A percentile compares a stretch with the other conserved stretches of the same genome.
Evolutionary conservation across 1,140 invertebrate genomes (phyloP).

Genomic region (Mya arenaria): DNA sequence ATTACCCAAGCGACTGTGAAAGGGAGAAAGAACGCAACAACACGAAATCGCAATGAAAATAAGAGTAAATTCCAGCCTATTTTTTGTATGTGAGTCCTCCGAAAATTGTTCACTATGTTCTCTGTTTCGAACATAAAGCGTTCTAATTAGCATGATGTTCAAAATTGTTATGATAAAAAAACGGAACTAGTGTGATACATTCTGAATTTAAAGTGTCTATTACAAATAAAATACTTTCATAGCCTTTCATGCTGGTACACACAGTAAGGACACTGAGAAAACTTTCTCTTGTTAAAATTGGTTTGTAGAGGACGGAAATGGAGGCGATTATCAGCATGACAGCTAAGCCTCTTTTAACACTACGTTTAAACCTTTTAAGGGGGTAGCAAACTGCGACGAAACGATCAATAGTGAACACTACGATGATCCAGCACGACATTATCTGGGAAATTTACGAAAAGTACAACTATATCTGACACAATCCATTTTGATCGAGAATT

Average conservation of each 20-base stretch:
- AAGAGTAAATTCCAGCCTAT: conserved; percentile 65
- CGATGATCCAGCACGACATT: conserved; percentile 73
- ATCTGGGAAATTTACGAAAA: conserved; percentile 69
- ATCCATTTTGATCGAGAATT: conserved; percentile 55
- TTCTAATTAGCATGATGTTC: conserved; percentile 65
- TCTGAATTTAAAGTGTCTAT: conserved; percentile 63
- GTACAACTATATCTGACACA: conserved; percentile 69
- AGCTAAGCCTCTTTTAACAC: conserved; percentile 18
- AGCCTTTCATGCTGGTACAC: conserved; percentile 50
- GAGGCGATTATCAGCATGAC: conserved; percentile 44
- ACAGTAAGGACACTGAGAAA: background rate
- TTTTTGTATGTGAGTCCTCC: conserved; percentile 64
- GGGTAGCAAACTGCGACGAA: conserved; percentile 72
- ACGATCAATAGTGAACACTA: conserved; percentile 72
- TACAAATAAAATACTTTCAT: conserved; percentile 55
- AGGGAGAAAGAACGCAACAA: conserved; percentile 64
- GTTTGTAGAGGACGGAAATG: conserved; percentile 68
- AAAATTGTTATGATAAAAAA: conserved; percentile 63
- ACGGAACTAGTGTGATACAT: conserved; percentile 63
- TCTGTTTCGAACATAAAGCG: conserved; percentile 51
- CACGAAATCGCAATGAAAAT: conserved; percentile 67
- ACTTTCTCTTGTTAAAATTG: conserved; percentile 59
- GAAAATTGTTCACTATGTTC: conserved; percentile 48
- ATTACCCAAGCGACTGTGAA: conserved; percentile 69
- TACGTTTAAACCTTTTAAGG: conserved; percentile 46